Evolutionary conservation across 2,797 vertebrate species (phyloP), one percentile per base, ranked within the genome.

Genomic region (Chaetophractus vellerosus): DNA sequence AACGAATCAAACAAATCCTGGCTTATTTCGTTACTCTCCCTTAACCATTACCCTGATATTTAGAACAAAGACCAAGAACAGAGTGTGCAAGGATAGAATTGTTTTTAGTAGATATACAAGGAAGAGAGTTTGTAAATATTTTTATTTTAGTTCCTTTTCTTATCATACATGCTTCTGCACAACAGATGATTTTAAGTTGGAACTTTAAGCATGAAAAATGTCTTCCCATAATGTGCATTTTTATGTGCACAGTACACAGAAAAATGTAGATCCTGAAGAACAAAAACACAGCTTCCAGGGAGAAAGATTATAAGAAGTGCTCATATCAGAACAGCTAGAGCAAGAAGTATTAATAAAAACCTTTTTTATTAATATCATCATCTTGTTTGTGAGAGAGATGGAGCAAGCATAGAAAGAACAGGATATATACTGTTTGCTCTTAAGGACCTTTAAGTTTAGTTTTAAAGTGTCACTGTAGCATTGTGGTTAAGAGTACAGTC

Each of bases 201-300:
- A 97, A 89, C 79, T 97, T 97, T 96, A 96, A 97, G 61, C 94
- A 92, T 59, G n/a, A 96, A 95, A 79, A 96, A 95, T 83, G 75
- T 80, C 82, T 95, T 95, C 59, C 28, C 88, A 63, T 71, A 94
- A 96, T 87, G 94, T 68, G 80, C 79, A 90, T 52, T 97, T 91
- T 94, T 93, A 95, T 94, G 88, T 96, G 87, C 92, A 94, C 84
- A 95, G 81, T 95, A 74, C 90, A 87, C 83, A 97, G 89, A 88
- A 88, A 83, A 91, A 93, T 28, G 75, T 90, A 90, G 79, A 84
- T 80, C 18, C 82, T 88, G 88, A 95, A 88, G 94, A 55, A 93
- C 52, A 91, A 91, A 38, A 96, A 90, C 71, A 87, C 24, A 88
- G 74, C 45, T 92, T 90, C 91, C 36, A 94, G 86, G 68, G 82